Conservation (phyloP, 2,113 vertebrate genomes). For the Serilophus lunatus region DNA sequence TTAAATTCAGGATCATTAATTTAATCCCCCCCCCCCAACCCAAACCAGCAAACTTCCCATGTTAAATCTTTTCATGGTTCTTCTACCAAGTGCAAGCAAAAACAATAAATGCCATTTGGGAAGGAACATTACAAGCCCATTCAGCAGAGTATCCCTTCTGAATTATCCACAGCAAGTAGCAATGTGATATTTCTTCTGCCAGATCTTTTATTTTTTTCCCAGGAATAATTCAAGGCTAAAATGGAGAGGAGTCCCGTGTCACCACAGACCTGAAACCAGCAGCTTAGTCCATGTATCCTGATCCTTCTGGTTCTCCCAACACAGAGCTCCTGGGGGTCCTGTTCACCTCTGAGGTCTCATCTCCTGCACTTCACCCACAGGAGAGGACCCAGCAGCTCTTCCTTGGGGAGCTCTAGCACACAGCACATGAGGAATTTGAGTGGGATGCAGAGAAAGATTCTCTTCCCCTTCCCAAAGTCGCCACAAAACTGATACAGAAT, state of each 20-base stretch:
- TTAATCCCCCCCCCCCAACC: neutral
- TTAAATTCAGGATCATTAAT: slow-evolving; percentile 45
- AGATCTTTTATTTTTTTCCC: neutral
- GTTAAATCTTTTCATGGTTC: neutral
- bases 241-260: neutral
- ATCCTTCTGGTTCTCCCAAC: neutral
- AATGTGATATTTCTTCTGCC: neutral
- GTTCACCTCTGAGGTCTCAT: neutral
- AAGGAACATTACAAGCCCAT: neutral
- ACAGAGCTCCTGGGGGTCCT: neutral
- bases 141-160: neutral
- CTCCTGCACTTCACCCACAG: neutral
- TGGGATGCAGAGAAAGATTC: neutral
- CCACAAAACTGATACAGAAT: neutral
- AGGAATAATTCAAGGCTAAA: neutral
- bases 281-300: neutral
- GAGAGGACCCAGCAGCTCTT: neutral
- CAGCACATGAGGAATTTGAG: neutral
- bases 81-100: slow-evolving; percentile 1
- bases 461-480: neutral
- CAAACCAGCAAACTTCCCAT: neutral
- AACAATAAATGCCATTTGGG: neutral
- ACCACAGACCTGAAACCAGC: neutral
- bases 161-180: neutral
- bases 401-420: neutral